phyloP scores from a whole-genome alignment of 2,113 vertebrate species.

The Oreochromis tanganicae region DNA sequence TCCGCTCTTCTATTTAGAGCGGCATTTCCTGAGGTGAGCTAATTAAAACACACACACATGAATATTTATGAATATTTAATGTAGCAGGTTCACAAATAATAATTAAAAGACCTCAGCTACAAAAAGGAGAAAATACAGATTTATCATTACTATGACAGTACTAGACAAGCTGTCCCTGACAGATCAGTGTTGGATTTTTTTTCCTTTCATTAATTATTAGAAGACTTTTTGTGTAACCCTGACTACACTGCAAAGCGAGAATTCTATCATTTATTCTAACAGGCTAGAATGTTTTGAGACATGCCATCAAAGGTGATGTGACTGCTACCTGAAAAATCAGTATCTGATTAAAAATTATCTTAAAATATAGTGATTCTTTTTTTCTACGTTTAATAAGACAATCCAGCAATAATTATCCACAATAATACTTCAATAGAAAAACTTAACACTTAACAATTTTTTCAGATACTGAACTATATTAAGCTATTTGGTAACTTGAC shows the following conservation, averaged over 20 bases:
- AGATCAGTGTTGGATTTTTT: fast-evolving
- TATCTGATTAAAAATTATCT: neutral
- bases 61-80: neutral
- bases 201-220: neutral
- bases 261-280: neutral
- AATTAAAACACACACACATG: neutral
- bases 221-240: neutral
- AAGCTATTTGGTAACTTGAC: neutral
- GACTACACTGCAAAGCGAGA: neutral
- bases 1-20: neutral
- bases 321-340: neutral
- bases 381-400: neutral
- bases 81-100: neutral
- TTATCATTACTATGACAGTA: neutral
- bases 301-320: neutral
- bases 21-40: neutral
- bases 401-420: neutral
- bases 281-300: neutral
- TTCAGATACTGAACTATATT: neutral
- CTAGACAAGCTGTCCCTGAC: neutral
- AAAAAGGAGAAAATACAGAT: neutral
- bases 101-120: neutral
- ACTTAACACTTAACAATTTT: neutral
- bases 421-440: neutral
- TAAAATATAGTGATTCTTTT: neutral